Conservation (phyloP, 1,140 invertebrate genomes). For the Homarus americanus region DNA sequence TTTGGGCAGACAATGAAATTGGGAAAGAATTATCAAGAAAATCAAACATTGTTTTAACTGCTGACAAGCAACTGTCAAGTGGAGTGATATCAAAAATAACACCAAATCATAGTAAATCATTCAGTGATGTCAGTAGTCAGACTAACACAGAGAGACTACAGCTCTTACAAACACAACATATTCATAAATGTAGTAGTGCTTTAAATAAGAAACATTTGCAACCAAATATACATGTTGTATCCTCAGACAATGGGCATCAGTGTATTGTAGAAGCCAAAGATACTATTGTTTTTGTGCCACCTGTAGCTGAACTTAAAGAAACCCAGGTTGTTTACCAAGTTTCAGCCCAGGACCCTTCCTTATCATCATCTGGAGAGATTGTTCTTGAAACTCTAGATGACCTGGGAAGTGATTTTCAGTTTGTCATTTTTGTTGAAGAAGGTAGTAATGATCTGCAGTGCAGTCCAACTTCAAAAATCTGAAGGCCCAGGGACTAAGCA, state of each 20-base stretch:
- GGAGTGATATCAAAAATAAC: not conserved
- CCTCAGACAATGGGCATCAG: not conserved
- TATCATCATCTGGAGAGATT: not conserved
- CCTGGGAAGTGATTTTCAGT: not conserved
- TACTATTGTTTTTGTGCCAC: not conserved
- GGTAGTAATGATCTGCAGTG: not conserved
- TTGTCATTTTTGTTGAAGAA: not conserved
- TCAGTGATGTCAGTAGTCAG: not conserved
- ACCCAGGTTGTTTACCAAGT: not conserved
- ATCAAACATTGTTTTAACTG: not conserved
- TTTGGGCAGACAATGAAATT: not conserved
- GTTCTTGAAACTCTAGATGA: constrained; percentile 8
- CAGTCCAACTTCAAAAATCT: no score
- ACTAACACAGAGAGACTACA: not conserved
- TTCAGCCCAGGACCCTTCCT: not conserved
- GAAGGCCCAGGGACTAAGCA: no score
- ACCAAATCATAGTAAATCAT: not conserved
- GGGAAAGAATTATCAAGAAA: not conserved
- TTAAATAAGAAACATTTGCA: not conserved
- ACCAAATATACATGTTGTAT: not conserved
- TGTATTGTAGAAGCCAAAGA: not conserved
- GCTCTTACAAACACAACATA: not conserved
- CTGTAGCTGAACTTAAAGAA: not conserved
- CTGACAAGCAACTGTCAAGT: not conserved
- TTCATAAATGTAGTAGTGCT: not conserved